These are phyloP conservation scores for Alsophila aescularia DNA, from an alignment of 2,888 invertebrate genomes.

Conservation along the genomic window DNA sequence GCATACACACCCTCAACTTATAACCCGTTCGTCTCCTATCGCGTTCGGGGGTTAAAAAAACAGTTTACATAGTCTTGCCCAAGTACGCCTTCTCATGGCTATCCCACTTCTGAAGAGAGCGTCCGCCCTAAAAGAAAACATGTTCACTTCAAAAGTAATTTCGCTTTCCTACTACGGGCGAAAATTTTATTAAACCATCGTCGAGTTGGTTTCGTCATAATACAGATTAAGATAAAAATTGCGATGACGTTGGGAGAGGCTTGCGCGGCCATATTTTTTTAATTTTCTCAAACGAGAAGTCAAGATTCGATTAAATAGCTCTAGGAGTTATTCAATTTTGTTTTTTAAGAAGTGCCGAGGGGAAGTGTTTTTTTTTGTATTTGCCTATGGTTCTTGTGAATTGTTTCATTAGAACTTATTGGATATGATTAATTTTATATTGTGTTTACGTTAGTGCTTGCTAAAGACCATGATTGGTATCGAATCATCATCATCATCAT, in stretches of 20 bases:
- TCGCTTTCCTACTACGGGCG: slow-evolving; percentile 49
- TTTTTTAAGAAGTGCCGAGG: slow-evolving; percentile 53
- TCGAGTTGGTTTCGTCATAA: slow-evolving; percentile 67
- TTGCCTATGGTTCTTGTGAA: slow-evolving; percentile 42
- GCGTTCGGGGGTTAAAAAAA: no score
- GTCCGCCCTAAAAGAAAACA: slow-evolving; percentile 31
- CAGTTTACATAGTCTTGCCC: no score
- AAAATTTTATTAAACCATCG: slow-evolving; percentile 63
- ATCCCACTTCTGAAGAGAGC: slow-evolving; percentile 1
- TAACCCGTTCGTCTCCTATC: no score
- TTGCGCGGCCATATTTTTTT: slow-evolving; percentile 74
- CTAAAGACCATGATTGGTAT: background rate
- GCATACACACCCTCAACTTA: no score
- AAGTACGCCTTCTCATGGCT: background rate
- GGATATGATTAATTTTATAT: background rate
- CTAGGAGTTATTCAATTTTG: slow-evolving; percentile 67
- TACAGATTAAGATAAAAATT: slow-evolving; percentile 80
- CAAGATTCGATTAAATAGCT: slow-evolving; percentile 73
- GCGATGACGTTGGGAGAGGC: slow-evolving; percentile 71
- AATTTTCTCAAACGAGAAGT: slow-evolving; percentile 78
- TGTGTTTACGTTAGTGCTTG: background rate
- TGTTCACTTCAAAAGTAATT: slow-evolving; percentile 56
- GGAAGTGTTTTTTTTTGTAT: slow-evolving; percentile 47
- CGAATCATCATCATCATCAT: no score
- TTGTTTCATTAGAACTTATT: slow-evolving; percentile 5